Conservation (phyloP, 2,113 vertebrate genomes). For the Pangasianodon gigas region DNA sequence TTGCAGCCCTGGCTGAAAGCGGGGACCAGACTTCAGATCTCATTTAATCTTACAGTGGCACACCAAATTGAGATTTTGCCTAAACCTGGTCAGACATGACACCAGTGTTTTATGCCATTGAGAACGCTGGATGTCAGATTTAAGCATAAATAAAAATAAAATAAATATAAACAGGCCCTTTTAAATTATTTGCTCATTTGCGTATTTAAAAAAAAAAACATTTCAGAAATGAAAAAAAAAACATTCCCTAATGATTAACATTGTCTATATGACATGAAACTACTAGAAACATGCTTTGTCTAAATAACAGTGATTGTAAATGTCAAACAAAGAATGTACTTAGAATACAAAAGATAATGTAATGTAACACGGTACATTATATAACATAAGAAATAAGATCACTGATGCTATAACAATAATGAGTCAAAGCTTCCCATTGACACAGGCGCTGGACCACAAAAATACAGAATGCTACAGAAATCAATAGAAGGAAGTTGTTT, state of each 20-base stretch:
- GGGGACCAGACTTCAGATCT: neutral
- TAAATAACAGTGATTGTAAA: neutral
- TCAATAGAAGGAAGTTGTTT: neutral
- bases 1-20: neutral
- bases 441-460: neutral
- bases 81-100: neutral
- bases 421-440: neutral
- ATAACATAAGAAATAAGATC: neutral
- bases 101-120: neutral
- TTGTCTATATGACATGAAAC: neutral
- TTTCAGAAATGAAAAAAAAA: too few species aligned
- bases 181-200: too few species aligned
- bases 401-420: neutral
- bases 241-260: neutral
- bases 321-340: neutral
- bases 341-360: neutral
- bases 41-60: neutral
- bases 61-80: neutral
- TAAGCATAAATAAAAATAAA: neutral
- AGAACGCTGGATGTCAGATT: neutral
- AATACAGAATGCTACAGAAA: neutral
- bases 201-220: too few species aligned
- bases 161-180: too few species aligned
- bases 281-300: neutral
- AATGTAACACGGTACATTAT: neutral